Base-by-base conservation (phyloP, 1,140 invertebrate genomes). In the Liolophura sinensis region DNA sequence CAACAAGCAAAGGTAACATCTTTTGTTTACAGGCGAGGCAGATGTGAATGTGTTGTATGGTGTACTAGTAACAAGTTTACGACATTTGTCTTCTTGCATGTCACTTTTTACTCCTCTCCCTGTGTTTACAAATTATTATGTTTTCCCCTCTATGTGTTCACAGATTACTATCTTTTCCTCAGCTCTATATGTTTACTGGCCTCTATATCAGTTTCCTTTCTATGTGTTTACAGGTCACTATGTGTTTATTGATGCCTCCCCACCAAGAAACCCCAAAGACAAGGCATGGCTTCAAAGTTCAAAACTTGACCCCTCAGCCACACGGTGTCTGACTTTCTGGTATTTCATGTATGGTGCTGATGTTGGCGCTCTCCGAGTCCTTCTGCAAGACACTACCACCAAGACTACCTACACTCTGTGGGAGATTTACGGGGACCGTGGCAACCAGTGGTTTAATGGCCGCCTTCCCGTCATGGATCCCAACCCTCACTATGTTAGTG, bases 331-430 rank as follows among this genome's bases (percentile, higher is more conserved):
- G 16, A 71, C 71, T 15, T 92, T 93, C 79, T 93, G 88, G 87
- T 90, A 86, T 74, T 91, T 92, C 74, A 93, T 93, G 92, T 92
- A 87, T 71, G 91, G 91, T 12, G 58, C n/a, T 25, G 62, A 68
- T 15, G 73, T 82, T 57, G 69, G 69, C 12, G 73, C 74, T 15
- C 65, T 84, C 7, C 73, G 74, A 27, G 71, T 83, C 73, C 71
- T 40, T 40, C 31, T 40, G 31, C 31, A 40, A 40, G 31, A 40
- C 9, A 51, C n/a, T n/a, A 12, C 24, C n/a, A 24, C 24, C 31
- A 40, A 40, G 31, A 40, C 31, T 9, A 40, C 31, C 3, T 60
- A 50, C 24, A 49, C 62, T 47, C 49, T 65, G 9, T 69, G 47
- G 52, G 55, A 65, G 15, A 46, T 52, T 16, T 20, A 14, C 22